phyloP scores from a whole-genome alignment of 2,797 vertebrate species.

The Merluccius polli region DNA sequence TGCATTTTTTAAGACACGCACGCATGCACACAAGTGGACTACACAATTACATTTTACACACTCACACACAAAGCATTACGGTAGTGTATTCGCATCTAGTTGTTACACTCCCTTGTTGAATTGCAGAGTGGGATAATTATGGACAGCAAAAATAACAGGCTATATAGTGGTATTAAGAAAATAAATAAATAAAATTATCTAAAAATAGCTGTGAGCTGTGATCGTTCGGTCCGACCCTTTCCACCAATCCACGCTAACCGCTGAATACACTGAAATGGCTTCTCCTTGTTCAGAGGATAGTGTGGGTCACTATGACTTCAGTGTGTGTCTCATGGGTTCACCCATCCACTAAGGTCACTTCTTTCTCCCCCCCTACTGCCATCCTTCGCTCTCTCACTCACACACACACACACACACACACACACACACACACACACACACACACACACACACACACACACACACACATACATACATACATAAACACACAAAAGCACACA shows the following conservation, averaged over 20 bases:
- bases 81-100: background rate
- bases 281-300: constrained; percentile 19
- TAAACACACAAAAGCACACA: background rate
- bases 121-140: constrained; percentile 48
- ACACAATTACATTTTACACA: background rate
- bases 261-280: constrained; percentile 16
- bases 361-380: constrained; percentile 11
- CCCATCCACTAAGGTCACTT: constrained; percentile 21
- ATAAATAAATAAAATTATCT: constrained; percentile 9
- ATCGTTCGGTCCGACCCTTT: background rate
- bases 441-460: background rate
- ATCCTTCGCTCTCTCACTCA: background rate
- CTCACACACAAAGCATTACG: background rate
- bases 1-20: constrained; percentile 4
- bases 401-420: background rate
- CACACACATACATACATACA: background rate
- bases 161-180: constrained; percentile 3
- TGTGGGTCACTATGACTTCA: constrained; percentile 9
- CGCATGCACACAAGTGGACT: background rate
- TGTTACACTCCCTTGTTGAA: constrained; percentile 25
- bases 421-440: background rate
- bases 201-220: constrained; percentile 46
- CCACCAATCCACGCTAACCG: constrained; percentile 24
- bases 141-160: constrained; percentile 38
- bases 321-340: constrained; percentile 1